Percentiles rank a stretch among this genome's conserved stretches.
phyloP scores from a whole-genome alignment of 2,888 invertebrate genomes.

The Sicus ferrugineus region DNA sequence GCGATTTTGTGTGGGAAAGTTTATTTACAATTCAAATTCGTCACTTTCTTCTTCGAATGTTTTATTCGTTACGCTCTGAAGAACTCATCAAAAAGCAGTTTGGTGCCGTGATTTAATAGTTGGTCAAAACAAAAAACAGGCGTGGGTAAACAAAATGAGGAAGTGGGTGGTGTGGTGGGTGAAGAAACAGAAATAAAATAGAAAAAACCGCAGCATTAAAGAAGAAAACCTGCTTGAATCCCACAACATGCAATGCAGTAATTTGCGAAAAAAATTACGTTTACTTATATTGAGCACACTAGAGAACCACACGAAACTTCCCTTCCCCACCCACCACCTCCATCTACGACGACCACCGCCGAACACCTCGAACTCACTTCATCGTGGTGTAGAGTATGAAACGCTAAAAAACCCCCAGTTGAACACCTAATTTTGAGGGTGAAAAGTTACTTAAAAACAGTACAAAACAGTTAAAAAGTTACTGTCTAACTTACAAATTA shows the following conservation, averaged over 20 bases:
- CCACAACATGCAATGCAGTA: constrained; percentile 27
- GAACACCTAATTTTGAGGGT: too few species aligned
- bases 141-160: too few species aligned
- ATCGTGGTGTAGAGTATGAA: neutral
- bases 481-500: constrained; percentile 16
- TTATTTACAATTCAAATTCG: too few species aligned
- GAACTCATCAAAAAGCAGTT: neutral
- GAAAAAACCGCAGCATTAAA: neutral
- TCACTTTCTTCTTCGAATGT: too few species aligned
- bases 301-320: neutral
- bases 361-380: neutral
- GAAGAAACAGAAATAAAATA: neutral
- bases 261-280: constrained; percentile 22
- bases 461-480: neutral
- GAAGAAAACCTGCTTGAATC: neutral
- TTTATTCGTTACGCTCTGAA: neutral
- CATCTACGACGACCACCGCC: neutral
- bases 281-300: neutral
- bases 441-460: neutral
- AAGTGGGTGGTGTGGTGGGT: too few species aligned
- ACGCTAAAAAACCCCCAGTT: constrained; percentile 14
- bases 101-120: neutral
- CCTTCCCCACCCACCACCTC: neutral
- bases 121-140: too few species aligned
- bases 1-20: too few species aligned